Evolutionary conservation across 2,888 invertebrate species (phyloP).

Genomic region (Agelastica alni): DNA sequence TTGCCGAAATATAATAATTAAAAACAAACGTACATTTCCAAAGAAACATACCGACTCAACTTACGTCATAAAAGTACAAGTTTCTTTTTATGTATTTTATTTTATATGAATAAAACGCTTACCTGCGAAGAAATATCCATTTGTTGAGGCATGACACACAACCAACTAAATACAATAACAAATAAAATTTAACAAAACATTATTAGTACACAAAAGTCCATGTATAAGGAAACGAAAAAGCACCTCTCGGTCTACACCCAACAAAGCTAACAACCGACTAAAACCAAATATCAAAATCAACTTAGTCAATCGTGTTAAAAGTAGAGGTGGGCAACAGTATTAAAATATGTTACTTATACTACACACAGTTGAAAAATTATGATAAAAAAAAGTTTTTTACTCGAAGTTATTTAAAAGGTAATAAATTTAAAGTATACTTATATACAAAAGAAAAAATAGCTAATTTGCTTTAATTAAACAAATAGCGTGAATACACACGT

Average conservation of each 20-base stretch:
- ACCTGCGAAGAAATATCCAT: conserved; percentile 38
- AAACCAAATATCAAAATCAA: conserved; percentile 9
- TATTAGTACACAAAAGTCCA: conserved; percentile 27
- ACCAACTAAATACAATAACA: conserved; percentile 24
- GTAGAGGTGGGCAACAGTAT: conserved; percentile 7
- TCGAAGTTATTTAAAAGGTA: too few species aligned
- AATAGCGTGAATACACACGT: too few species aligned
- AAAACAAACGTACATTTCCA: conserved; percentile 2
- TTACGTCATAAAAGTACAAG: conserved; percentile 19
- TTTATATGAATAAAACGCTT: conserved; percentile 19
- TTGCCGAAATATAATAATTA: too few species aligned
- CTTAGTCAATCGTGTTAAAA: background rate
- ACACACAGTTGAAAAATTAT: too few species aligned
- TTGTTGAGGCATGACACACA: conserved; percentile 38
- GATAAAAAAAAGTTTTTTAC: too few species aligned
- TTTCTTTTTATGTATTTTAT: too few species aligned
- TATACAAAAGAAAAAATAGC: too few species aligned
- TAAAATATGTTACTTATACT: too few species aligned
- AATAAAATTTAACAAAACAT: conserved; percentile 29
- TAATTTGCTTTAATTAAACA: too few species aligned
- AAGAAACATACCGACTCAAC: conserved; percentile 6
- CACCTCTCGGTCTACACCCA: background rate
- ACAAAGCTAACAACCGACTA: conserved; percentile 25
- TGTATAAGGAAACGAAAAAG: conserved; percentile 27
- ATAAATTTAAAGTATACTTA: too few species aligned